These are phyloP conservation scores for Laothoe populi DNA, from an alignment of 2,888 invertebrate species.

Conservation along the genomic window DNA sequence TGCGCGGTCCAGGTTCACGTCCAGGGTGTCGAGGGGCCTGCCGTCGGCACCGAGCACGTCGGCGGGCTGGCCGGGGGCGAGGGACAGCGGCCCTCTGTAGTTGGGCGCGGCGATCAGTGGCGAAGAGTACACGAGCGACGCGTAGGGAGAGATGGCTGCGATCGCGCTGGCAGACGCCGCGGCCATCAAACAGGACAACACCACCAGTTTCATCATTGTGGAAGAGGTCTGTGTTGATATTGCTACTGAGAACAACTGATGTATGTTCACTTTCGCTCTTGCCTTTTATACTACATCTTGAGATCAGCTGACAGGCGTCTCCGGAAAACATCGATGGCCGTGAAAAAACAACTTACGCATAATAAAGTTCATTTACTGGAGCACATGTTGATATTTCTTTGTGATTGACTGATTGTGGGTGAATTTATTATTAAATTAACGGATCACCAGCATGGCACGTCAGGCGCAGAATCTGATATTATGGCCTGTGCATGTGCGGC, in stretches of 20 bases:
- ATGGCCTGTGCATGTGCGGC: constrained; percentile 25
- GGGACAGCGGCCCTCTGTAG: constrained; percentile 36
- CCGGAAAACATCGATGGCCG: constrained; percentile 64
- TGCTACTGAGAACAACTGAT: constrained; percentile 67
- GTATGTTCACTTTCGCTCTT: constrained; percentile 42
- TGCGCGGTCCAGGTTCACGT: constrained; percentile 73
- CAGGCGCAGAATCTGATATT: constrained; percentile 28
- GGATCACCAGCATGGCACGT: constrained; percentile 30
- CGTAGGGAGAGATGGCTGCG: constrained; percentile 38
- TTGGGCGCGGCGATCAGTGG: constrained; percentile 5
- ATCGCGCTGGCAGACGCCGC: constrained; percentile 74
- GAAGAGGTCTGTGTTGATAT: constrained; percentile 75
- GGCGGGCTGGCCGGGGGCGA: constrained; percentile 71
- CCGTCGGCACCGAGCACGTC: constrained; percentile 70
- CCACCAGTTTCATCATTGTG: constrained; percentile 84
- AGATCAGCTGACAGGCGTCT: constrained; percentile 52
- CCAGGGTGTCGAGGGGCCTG: constrained; percentile 73
- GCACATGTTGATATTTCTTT: constrained; percentile 32
- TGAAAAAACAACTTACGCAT: constrained; percentile 67
- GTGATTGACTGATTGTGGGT: constrained; percentile 23
- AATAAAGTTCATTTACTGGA: constrained; percentile 22
- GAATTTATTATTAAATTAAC: constrained; percentile 31
- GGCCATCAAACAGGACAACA: constrained; percentile 86
- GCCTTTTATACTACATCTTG: constrained; percentile 61
- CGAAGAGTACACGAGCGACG: constrained; percentile 38